Evolutionary conservation across 2,113 vertebrate genomes (phyloP).

Genomic region (Laticauda laticaudata): DNA sequence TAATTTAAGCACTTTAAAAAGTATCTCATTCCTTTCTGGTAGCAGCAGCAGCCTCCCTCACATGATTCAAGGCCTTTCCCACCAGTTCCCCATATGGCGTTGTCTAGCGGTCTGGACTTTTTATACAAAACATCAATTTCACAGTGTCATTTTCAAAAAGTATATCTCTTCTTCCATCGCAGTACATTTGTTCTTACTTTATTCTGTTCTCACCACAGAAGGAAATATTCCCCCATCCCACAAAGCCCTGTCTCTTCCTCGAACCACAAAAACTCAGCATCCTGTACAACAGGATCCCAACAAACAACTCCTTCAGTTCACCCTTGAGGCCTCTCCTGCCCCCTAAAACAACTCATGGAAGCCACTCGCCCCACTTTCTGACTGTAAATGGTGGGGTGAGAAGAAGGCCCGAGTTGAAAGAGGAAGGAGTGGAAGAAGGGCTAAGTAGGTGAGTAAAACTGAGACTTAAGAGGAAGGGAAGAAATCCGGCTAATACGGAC

Average conservation of each 20-base stretch:
- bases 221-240: background rate
- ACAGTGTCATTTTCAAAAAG: background rate
- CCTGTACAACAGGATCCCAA: background rate
- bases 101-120: background rate
- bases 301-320: background rate
- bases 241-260: background rate
- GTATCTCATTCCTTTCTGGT: background rate
- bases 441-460: background rate
- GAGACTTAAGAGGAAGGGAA: conserved; percentile 5
- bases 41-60: background rate
- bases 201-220: background rate
- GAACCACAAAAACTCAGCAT: background rate
- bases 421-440: background rate
- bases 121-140: background rate
- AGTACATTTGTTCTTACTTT: background rate
- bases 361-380: background rate
- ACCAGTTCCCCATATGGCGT: background rate
- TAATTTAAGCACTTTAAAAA: background rate
- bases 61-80: background rate
- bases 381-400: background rate
- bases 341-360: background rate
- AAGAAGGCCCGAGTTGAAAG: background rate
- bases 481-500: background rate
- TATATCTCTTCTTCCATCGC: background rate
- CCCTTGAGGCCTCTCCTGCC: background rate